Evolutionary conservation across 2,797 vertebrate species (phyloP).

Genomic region (Propithecus deckenii): DNA sequence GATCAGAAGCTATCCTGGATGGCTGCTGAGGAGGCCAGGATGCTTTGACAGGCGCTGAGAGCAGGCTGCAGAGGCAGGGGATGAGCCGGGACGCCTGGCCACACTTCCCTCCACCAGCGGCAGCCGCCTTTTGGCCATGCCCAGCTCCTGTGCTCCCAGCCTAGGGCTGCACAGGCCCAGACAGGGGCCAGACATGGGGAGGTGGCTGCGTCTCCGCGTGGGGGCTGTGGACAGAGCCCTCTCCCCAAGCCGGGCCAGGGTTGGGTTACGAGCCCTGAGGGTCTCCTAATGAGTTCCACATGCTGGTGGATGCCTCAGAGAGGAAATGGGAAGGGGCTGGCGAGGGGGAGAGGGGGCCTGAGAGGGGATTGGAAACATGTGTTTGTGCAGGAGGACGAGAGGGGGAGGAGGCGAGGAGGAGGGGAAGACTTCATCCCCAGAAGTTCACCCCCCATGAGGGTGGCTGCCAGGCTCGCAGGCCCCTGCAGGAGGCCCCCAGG

Average conservation of each 20-base stretch:
- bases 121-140: background rate
- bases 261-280: constrained; percentile 67
- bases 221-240: background rate
- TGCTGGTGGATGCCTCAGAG: constrained; percentile 36
- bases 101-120: too few relatives aligned
- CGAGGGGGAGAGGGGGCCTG: background rate
- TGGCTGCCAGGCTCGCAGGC: background rate
- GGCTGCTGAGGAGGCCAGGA: background rate
- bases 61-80: background rate
- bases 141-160: background rate
- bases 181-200: background rate
- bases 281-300: constrained; percentile 76
- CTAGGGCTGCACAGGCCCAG: background rate
- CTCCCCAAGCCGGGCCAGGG: constrained; percentile 41
- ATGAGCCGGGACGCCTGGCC: background rate
- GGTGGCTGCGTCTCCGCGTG: background rate
- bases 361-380: constrained; percentile 71
- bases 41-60: fast-evolving
- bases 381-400: constrained; percentile 51
- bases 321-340: constrained; percentile 73
- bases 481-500: background rate
- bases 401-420: background rate
- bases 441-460: background rate
- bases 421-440: background rate
- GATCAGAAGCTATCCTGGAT: background rate